Percentiles rank a stretch among this genome's conserved stretches.
Evolutionary conservation across 2,888 invertebrate species (phyloP).

Genomic region (Drosophila fulvimacula): DNA sequence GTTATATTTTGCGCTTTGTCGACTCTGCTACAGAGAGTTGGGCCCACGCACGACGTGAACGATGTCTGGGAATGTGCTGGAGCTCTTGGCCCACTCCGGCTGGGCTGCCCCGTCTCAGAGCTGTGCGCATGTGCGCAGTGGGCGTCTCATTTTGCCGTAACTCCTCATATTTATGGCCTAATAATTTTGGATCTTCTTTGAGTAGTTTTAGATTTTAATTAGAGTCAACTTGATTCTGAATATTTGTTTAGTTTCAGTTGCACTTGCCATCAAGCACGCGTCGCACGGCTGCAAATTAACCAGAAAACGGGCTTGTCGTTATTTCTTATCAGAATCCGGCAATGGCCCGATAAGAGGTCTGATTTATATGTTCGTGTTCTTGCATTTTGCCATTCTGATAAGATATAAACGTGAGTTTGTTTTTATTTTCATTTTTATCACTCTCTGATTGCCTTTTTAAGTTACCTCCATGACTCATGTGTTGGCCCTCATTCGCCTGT

Average conservation of each 20-base stretch:
- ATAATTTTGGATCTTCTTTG: slow-evolving; percentile 48
- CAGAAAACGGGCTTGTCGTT: slow-evolving; percentile 31
- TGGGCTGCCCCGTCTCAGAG: slow-evolving; percentile 39
- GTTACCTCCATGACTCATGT: slow-evolving; percentile 45
- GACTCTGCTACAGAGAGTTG: slow-evolving; percentile 33
- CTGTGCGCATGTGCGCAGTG: slow-evolving; percentile 74
- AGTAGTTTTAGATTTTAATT: slow-evolving; percentile 32
- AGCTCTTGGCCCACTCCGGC: slow-evolving; percentile 12
- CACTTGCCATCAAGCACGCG: slow-evolving; percentile 27
- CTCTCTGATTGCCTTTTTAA: slow-evolving; percentile 5
- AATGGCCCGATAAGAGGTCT: slow-evolving; percentile 49
- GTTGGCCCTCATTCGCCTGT: not conserved
- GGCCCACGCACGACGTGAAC: slow-evolving; percentile 59
- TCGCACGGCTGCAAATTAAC: slow-evolving; percentile 31
- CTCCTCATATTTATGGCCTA: slow-evolving; percentile 71
- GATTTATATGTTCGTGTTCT: slow-evolving; percentile 55
- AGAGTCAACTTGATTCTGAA: slow-evolving; percentile 51
- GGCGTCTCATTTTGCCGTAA: slow-evolving; percentile 74
- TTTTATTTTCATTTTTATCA: slow-evolving; percentile 3
- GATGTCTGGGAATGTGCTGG: slow-evolving; percentile 43
- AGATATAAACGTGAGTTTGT: slow-evolving; percentile 47
- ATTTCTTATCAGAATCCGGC: slow-evolving; percentile 37
- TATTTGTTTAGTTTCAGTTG: slow-evolving; percentile 34
- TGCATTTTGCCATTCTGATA: slow-evolving; percentile 55
- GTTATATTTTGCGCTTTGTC: slow-evolving; percentile 45